phyloP scores from a whole-genome alignment of 2,797 vertebrate species.

The Ficedula albicollis region DNA sequence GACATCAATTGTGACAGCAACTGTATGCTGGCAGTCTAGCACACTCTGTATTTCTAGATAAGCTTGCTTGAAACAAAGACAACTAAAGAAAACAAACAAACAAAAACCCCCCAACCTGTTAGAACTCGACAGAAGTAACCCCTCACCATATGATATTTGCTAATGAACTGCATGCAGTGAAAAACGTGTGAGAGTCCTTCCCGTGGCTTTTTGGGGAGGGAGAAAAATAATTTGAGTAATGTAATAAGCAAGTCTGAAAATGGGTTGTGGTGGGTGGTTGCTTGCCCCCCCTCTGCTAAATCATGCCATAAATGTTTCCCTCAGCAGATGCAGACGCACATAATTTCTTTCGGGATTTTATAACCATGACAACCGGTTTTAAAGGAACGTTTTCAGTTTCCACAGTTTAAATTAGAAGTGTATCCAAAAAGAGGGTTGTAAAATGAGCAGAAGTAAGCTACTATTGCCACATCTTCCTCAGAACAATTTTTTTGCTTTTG shows the following conservation, averaged over 20 bases:
- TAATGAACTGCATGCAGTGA: not conserved
- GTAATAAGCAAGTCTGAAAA: constrained; percentile 59
- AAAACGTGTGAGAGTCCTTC: constrained; percentile 33
- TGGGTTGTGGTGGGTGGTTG: constrained; percentile 45
- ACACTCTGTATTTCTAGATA: not conserved
- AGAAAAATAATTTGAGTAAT: constrained; percentile 37
- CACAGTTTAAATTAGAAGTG: constrained; percentile 63
- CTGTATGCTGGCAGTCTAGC: not conserved
- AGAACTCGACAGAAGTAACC: not conserved
- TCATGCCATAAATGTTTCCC: constrained; percentile 66
- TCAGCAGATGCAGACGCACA: constrained; percentile 55
- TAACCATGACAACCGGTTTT: constrained; percentile 80
- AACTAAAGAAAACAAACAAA: constrained; percentile 38
- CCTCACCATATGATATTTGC: not conserved
- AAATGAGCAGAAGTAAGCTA: constrained; percentile 56
- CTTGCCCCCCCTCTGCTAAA: constrained; percentile 13
- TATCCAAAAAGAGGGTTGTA: constrained; percentile 45
- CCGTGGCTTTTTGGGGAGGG: not conserved
- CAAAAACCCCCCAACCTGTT: not conserved
- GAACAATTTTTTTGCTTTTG: not conserved
- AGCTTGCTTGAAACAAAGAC: constrained; percentile 40
- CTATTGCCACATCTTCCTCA: constrained; percentile 33
- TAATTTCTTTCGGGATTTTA: constrained; percentile 74
- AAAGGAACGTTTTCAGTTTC: constrained; percentile 63
- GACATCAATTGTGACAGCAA: not conserved